A percentile compares a stretch with the other conserved stretches of the same genome.
phyloP scores from a whole-genome alignment of 2,113 vertebrate genomes.

The Bucco capensis region DNA sequence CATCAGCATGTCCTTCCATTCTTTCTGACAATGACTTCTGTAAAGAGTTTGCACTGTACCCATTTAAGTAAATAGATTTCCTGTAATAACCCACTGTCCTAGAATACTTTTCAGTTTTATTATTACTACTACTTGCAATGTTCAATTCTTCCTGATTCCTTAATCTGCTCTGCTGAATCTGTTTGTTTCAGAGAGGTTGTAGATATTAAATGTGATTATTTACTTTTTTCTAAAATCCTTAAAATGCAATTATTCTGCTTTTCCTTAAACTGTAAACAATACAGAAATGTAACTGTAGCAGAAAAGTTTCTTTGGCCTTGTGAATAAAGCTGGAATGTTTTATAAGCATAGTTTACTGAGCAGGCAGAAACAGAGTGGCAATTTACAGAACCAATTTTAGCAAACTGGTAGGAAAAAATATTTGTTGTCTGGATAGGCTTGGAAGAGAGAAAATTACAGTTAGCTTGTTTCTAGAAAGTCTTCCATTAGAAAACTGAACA shows the following conservation, averaged over 20 bases:
- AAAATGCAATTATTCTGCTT: neutral
- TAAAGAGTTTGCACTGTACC: neutral
- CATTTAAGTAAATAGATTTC: neutral
- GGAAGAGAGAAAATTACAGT: neutral
- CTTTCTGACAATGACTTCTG: neutral
- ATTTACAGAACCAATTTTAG: neutral
- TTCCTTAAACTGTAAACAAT: neutral
- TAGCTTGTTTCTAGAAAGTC: neutral
- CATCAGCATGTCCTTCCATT: neutral
- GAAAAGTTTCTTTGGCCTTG: neutral
- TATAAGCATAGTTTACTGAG: neutral
- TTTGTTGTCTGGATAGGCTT: neutral
- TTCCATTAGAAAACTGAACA: neutral
- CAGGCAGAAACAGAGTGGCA: neutral
- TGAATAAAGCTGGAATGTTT: neutral
- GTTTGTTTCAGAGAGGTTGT: neutral
- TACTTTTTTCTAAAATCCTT: neutral
- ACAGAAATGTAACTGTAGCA: neutral
- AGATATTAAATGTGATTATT: neutral
- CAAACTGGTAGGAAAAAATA: neutral
- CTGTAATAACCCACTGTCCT: neutral
- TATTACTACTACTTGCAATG: neutral
- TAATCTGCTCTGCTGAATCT: neutral
- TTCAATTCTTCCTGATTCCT: neutral
- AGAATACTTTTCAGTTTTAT: neutral